Base-by-base conservation (phyloP, 2,113 vertebrate species). In the Semnornis frantzii region DNA sequence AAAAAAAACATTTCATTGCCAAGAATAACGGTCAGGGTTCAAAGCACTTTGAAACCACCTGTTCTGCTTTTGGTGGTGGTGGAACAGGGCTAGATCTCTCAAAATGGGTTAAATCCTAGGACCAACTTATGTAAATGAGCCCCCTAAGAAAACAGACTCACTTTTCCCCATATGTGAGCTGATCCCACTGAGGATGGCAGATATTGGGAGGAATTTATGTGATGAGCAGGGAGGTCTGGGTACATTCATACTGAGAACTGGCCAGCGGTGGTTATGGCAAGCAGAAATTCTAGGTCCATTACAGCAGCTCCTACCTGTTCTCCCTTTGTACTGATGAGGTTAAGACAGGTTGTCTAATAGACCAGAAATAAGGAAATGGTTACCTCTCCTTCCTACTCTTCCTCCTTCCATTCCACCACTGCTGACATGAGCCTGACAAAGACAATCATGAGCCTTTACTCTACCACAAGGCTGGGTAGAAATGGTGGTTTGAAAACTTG, bases 31-130 rank as follows among this genome's bases (percentile, higher is more conserved):
- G 44, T 14, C 60, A 11, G 39, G 8, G 21, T 18, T 83, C 77
- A 48, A 74, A 82, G 14, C 0, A 4, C 44, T 70, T 69, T 42
- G 37, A 70, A 85, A 37, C 8, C 0, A 1, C 39, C 76, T 60
- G 12, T 66, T 85, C 60, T 83, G 87, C 60, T 57, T 82, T 92
- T 0, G 1, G 15, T 2, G 3, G 33, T n/a, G 18, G 31, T 39
- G 27, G 54, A 91, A 58, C 6, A 23, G 42, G 6, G 21, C 7
- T 64, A 18, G 59, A 17, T 60, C 68, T 79, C 62, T 77, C 39
- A 54, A 37, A 74, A 71, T 2, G 4, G 2, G 5, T 57, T 82
- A 52, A 65, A 15, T 58, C 42, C 27, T 1, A 0, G 1, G 59
- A 60, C 15, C 54, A 60, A 25, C 2, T 2, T 28, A 3, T 2